Evolutionary conservation across 1,140 invertebrate genomes (phyloP), one percentile per base, ranked within the genome.

Genomic region (Leptinotarsa lineolata): DNA sequence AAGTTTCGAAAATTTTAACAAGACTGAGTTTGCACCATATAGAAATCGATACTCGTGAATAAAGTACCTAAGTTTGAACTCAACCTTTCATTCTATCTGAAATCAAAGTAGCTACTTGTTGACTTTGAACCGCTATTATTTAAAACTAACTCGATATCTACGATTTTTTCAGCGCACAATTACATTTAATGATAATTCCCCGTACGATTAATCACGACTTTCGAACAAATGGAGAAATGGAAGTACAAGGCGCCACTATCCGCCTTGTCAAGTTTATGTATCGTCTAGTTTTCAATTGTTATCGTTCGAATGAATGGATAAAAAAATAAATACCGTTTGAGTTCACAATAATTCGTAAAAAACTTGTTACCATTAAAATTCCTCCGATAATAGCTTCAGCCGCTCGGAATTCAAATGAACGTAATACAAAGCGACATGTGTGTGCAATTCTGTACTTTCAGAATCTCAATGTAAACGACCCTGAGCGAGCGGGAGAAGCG

Each of bases 391-490:
- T 39, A 39, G 21, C 63, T 16, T n/a, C 63, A 65, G 20, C 22
- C 18, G 63, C 63, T 65, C 22, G 63, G 63, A 65, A 22, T 65
- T 39, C 22, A 39, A 65, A 24, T 39, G 63, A 65, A 39, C 63
- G 22, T 22, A 65, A 65, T 22, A 65, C 63, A 65, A 65, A 39
- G 63, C 63, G 63, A 24, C 63, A 65, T 65, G 63, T 65, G 63
- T 65, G 63, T 65, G 63, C 63, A 65, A 65, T 65, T 65, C 63
- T 30, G 63, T 65, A 65, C 63, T 21, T 22, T 65, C 39, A 21
- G 16, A 65, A 65, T 39, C 39, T 65, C 39, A 65, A 65, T 65
- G 63, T 65, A 65, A 65, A 65, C 22, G 63, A 65, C 63, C 63
- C 63, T 65, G 63, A 65, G 39, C 16, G 39, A 22, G 11, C 30